Conservation (phyloP, 2,888 invertebrate species). For the Helicoverpa assulta region DNA sequence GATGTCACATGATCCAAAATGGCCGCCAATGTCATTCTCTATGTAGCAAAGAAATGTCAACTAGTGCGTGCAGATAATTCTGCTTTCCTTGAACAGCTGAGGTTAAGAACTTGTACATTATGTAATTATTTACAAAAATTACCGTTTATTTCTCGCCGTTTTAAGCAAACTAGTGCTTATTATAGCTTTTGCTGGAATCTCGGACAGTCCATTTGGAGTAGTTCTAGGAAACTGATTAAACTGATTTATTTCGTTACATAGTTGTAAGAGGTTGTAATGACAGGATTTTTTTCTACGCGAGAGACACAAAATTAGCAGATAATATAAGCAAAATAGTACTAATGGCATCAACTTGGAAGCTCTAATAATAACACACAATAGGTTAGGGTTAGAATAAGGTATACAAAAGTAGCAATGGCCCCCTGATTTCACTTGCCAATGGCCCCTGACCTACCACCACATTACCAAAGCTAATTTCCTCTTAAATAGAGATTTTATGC, state of each 20-base stretch:
- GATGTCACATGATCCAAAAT: constrained; percentile 7
- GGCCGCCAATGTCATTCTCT: constrained; percentile 1
- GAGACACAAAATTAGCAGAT: too few relatives aligned
- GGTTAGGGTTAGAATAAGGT: too few relatives aligned
- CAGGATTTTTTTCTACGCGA: neutral
- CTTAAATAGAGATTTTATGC: too few relatives aligned
- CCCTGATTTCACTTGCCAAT: too few relatives aligned
- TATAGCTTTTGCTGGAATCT: constrained; percentile 8
- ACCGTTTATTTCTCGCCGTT: constrained; percentile 19
- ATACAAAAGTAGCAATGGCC: too few relatives aligned
- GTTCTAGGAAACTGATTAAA: constrained; percentile 29
- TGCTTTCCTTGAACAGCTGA: constrained; percentile 54
- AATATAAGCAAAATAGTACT: too few relatives aligned
- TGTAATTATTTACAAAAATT: constrained; percentile 51
- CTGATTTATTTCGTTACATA: constrained; percentile 8
- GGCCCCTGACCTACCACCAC: too few relatives aligned
- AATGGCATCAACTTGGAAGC: too few relatives aligned
- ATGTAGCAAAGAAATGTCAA: constrained; percentile 26
- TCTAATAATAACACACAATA: too few relatives aligned
- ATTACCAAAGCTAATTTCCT: too few relatives aligned
- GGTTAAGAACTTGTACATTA: constrained; percentile 28
- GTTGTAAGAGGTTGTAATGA: constrained; percentile 15
- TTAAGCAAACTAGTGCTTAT: constrained; percentile 25
- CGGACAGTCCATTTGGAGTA: constrained; percentile 10
- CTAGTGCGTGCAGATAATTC: constrained; percentile 63